Evolutionary conservation across 2,888 invertebrate species (phyloP).

Genomic region (Platycnemis pennipes): DNA sequence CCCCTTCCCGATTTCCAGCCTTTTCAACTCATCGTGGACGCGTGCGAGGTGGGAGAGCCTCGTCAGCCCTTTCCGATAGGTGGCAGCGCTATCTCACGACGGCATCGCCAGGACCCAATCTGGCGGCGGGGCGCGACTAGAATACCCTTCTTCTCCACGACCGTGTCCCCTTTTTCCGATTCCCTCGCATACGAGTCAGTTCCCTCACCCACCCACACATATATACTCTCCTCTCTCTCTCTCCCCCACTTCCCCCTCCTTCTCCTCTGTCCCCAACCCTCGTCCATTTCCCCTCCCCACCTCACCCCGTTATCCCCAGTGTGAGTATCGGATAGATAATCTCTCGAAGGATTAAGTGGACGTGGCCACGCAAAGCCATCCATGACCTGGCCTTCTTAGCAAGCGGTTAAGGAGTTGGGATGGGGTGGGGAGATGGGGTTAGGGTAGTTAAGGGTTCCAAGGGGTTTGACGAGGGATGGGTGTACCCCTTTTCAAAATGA

Average conservation of each 20-base stretch:
- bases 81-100: conserved; percentile 59
- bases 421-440: background rate
- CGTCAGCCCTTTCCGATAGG: conserved; percentile 36
- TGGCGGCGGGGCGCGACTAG: conserved; percentile 43
- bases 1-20: background rate
- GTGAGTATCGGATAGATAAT: conserved; percentile 50
- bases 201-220: background rate
- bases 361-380: conserved; percentile 64
- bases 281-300: background rate
- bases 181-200: background rate
- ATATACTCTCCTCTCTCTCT: too few relatives aligned
- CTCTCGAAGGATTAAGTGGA: conserved; percentile 62
- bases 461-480: background rate
- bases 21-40: conserved; percentile 9
- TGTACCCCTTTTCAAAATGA: background rate
- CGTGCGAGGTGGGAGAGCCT: conserved; percentile 47
- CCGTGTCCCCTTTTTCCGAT: background rate
- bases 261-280: background rate
- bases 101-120: conserved; percentile 64
- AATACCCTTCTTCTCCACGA: conserved; percentile 17
- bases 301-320: background rate
- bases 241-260: background rate
- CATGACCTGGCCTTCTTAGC: conserved; percentile 58
- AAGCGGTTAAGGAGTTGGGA: conserved; percentile 35
- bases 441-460: background rate